Evolutionary conservation across 2,113 vertebrate genomes (phyloP).

Genomic region (Rafetus swinhoei): DNA sequence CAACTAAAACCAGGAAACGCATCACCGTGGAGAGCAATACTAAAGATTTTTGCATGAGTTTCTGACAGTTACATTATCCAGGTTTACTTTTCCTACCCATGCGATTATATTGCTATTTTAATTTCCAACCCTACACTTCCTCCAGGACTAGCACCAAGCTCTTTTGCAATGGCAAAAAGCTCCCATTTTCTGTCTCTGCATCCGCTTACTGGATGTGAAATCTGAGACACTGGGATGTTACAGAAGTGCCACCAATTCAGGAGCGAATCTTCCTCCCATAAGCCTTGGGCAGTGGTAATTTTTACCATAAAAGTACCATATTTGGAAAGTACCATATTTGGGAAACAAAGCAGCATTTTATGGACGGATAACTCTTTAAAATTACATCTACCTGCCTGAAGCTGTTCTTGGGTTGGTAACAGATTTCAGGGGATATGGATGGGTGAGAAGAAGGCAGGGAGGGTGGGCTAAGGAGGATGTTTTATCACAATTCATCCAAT

Average conservation of each 20-base stretch:
- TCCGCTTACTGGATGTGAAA: background rate
- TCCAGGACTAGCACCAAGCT: background rate
- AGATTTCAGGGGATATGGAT: background rate
- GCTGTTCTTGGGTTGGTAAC: background rate
- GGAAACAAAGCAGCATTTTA: background rate
- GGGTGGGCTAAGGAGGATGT: accelerated
- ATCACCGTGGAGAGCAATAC: conserved; percentile 23
- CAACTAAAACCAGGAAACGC: background rate
- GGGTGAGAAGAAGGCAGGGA: background rate
- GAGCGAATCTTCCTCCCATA: background rate
- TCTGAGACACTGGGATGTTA: background rate
- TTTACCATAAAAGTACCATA: too few species aligned
- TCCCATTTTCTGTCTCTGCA: background rate
- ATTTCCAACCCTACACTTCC: conserved; percentile 33
- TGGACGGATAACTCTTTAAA: background rate
- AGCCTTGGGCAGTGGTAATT: background rate
- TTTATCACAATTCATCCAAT: background rate
- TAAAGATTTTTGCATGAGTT: background rate
- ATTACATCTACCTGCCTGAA: background rate
- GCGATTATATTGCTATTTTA: conserved; percentile 30
- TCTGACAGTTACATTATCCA: background rate
- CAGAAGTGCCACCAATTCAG: background rate
- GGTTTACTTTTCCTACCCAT: conserved; percentile 20
- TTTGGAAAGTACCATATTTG: background rate
- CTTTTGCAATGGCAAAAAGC: conserved; percentile 14